phyloP scores from a whole-genome alignment of 2,888 invertebrate species.

The Brenthis hecate region DNA sequence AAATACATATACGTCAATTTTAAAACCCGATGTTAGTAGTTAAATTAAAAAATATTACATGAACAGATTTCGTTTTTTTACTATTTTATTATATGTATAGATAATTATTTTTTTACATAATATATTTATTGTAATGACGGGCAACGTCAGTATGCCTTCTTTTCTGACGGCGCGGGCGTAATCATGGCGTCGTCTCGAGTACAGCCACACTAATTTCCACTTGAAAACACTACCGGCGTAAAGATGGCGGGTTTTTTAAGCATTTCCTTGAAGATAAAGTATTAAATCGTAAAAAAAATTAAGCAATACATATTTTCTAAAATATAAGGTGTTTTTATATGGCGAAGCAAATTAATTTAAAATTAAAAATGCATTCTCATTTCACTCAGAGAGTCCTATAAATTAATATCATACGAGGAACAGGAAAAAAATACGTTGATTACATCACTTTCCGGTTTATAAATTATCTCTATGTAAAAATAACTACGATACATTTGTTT shows the following conservation, averaged over 20 bases:
- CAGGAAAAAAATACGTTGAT: too few species aligned
- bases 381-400: too few species aligned
- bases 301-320: neutral
- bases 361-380: too few species aligned
- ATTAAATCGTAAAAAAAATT: slow-evolving; percentile 2
- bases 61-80: too few species aligned
- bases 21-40: too few species aligned
- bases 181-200: slow-evolving; percentile 44
- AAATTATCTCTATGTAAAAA: too few species aligned
- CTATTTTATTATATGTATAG: neutral
- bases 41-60: too few species aligned
- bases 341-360: too few species aligned
- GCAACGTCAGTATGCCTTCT: slow-evolving; percentile 25
- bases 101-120: neutral
- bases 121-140: slow-evolving; percentile 23
- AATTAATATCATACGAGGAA: too few species aligned
- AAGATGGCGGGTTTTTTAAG: slow-evolving; percentile 29
- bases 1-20: too few species aligned
- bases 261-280: slow-evolving; percentile 21
- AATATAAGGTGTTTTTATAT: neutral
- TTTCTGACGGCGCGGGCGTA: slow-evolving; percentile 44
- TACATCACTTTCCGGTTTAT: too few species aligned
- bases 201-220: slow-evolving; percentile 52
- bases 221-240: slow-evolving; percentile 49
- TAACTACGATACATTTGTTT: too few species aligned